These are phyloP conservation scores for Oceanodroma leucorhoa DNA, from an alignment of 2,797 vertebrate species.

Conservation along the genomic window DNA sequence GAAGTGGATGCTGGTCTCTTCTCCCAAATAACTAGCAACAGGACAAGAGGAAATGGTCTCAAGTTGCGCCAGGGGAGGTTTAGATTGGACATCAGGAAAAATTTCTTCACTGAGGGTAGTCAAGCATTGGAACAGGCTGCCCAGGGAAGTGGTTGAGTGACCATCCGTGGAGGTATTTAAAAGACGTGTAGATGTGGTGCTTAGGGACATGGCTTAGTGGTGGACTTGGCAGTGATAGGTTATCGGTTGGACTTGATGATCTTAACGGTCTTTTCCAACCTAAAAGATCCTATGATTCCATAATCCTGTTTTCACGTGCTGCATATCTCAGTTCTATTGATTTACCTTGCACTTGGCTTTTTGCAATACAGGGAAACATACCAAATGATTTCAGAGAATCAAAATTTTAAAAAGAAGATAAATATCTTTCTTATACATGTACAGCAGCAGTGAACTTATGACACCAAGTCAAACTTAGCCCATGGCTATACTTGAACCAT, in stretches of 20 bases:
- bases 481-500: not conserved
- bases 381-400: not conserved
- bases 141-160: not conserved
- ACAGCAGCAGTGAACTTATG: not conserved
- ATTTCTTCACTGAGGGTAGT: rapidly evolving
- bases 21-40: too few species aligned
- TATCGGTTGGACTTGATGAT: not conserved
- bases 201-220: not conserved
- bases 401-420: not conserved
- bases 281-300: not conserved
- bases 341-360: not conserved
- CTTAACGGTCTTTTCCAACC: not conserved
- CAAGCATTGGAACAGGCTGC: not conserved
- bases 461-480: not conserved
- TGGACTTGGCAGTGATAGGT: not conserved
- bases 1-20: too few species aligned
- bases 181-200: not conserved
- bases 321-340: not conserved
- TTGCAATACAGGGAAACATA: not conserved
- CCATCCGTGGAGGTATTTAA: not conserved
- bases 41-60: too few species aligned
- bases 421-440: not conserved
- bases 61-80: too few species aligned
- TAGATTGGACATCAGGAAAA: not conserved
- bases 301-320: not conserved